A percentile compares a stretch with the other conserved stretches of the same genome.
Conservation (phyloP, 2,113 vertebrate species). For the Butastur rufipennis region DNA sequence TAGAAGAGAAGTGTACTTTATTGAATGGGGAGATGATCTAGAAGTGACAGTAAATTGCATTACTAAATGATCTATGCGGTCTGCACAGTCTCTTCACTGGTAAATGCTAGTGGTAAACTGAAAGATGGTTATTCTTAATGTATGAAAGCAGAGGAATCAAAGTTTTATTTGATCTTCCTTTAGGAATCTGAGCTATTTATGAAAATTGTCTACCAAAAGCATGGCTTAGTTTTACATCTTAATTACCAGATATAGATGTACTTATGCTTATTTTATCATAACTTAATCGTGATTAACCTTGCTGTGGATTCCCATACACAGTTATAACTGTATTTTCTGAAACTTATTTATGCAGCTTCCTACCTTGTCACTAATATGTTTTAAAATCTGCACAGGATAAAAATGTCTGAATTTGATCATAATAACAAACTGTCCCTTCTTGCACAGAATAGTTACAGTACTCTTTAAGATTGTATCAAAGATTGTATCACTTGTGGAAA, state of each 20-base stretch:
- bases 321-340: not conserved
- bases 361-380: not conserved
- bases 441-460: not conserved
- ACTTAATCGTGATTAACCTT: not conserved
- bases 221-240: not conserved
- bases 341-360: not conserved
- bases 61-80: conserved; percentile 32
- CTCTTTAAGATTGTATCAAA: not conserved
- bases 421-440: not conserved
- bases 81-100: not conserved
- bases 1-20: conserved; percentile 25
- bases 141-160: conserved; percentile 9
- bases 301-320: not conserved
- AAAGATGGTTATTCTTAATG: conserved; percentile 9
- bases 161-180: not conserved
- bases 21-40: conserved; percentile 34
- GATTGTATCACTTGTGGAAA: not conserved
- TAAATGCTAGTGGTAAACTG: not conserved
- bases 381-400: not conserved
- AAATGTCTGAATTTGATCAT: not conserved
- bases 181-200: not conserved
- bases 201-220: not conserved
- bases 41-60: conserved; percentile 54
- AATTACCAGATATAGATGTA: not conserved
- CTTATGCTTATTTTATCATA: not conserved